Percentiles rank a stretch among this genome's conserved stretches.
Evolutionary conservation across 2,113 vertebrate species (phyloP).

Genomic region (Onychostoma macrolepis): DNA sequence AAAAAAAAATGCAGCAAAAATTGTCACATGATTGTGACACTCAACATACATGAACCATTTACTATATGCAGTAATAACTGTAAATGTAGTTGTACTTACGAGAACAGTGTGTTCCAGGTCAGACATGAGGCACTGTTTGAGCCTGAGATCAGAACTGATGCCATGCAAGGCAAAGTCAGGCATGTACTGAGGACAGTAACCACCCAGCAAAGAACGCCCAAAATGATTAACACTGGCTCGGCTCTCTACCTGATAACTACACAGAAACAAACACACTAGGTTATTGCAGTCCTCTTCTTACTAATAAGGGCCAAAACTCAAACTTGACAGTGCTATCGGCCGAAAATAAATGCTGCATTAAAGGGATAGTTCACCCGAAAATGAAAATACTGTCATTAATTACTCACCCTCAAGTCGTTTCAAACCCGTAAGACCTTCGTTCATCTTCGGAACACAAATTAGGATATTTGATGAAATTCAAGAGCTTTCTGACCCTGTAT

Average conservation of each 20-base stretch:
- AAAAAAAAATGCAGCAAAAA: background rate
- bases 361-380: too few relatives aligned
- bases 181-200: constrained; percentile 85
- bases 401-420: too few relatives aligned
- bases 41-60: background rate
- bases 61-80: background rate
- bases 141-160: constrained; percentile 78
- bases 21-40: background rate
- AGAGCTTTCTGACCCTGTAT: too few relatives aligned
- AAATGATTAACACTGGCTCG: constrained; percentile 80
- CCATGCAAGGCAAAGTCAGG: constrained; percentile 87
- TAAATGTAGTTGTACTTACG: constrained; percentile 70
- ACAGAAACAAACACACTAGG: background rate
- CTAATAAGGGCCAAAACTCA: background rate
- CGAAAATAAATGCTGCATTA: background rate
- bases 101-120: constrained; percentile 83
- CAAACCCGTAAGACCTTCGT: too few relatives aligned
- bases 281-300: background rate
- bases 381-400: too few relatives aligned
- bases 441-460: too few relatives aligned
- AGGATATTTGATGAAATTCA: too few relatives aligned
- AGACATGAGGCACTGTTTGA: constrained; percentile 78
- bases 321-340: background rate
- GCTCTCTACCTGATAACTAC: constrained; percentile 79
- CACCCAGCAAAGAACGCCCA: constrained; percentile 84